Base-by-base conservation (phyloP, 2,888 invertebrate species). In the Drosophila imparisetae region DNA sequence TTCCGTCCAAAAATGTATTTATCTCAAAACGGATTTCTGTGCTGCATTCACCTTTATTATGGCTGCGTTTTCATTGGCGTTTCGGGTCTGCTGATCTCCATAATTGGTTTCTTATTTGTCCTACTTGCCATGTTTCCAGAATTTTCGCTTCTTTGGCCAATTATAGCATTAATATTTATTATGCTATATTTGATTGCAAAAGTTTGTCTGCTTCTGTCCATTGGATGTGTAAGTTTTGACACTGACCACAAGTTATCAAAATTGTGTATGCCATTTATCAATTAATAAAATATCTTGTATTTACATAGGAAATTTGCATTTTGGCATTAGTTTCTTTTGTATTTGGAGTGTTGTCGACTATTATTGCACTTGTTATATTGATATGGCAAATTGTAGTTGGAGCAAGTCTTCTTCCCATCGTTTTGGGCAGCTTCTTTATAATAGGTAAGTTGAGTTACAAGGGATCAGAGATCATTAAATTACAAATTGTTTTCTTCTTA, bases 171-270 rank as follows among this genome's bases (percentile, higher is more conserved):
- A 24, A 2, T 76, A 29, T 53, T 65, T 45, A 4, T 65, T 0
- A 5, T 32, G 3, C 3, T 77, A 18, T 80, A 62, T 50, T 54
- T 53, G 0, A 0, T 42, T 8, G 29, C 38, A 0, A 83, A 80
- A 59, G 0, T 58, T 0, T 4, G 69, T 1, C 8, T 81, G 21
- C 49, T 81, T 13, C 0, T 63, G 2, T 73, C 76, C 8, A 13
- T 53, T 4, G 21, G 49, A 30, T 42, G 6, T 54, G 89, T 84
- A 62, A 83, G 88, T 81, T n/a, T n/a, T 53, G 4, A n/a, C 3
- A 2, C 21, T 7, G 45, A 4, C 45, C 7, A 45, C 21, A 21
- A 45, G 7, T 13, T 13, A 7, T 45, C 2, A 18, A 11, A 6
- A 50, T 11, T 24, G 2, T 10, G 2, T 21, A 15, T 29, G 0